Conservation (phyloP, 2,888 invertebrate genomes). For the Tricholauxania praeusta region DNA sequence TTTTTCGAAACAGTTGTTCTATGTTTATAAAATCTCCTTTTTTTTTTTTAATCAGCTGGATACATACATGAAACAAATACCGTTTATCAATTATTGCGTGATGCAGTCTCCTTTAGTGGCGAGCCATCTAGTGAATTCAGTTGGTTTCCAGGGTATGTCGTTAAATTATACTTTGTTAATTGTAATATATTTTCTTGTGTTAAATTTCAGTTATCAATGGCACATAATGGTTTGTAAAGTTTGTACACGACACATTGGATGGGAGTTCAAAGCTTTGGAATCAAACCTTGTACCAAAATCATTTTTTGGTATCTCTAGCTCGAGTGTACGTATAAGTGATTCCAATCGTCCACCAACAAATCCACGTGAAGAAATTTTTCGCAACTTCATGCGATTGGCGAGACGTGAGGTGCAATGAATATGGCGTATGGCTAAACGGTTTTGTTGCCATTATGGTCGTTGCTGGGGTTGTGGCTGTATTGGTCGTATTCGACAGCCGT, state of each 20-base stretch:
- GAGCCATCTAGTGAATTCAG: constrained; percentile 79
- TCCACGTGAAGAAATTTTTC: constrained; percentile 54
- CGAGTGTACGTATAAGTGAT: constrained; percentile 68
- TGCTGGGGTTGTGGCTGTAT: constrained; percentile 40
- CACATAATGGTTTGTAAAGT: constrained; percentile 77
- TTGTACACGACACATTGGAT: constrained; percentile 81
- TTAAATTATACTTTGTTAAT: constrained; percentile 17
- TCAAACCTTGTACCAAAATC: constrained; percentile 74
- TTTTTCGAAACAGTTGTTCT: too few species aligned
- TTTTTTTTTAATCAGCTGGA: constrained; percentile 69
- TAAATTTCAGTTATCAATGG: constrained; percentile 79
- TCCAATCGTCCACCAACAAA: constrained; percentile 48
- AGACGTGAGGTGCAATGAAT: constrained; percentile 56
- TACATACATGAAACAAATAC: constrained; percentile 86
- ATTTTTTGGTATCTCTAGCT: constrained; percentile 80
- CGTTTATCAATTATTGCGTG: constrained; percentile 70
- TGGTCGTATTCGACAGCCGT: constrained; percentile 31
- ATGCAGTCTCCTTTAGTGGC: constrained; percentile 69
- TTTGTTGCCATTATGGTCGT: constrained; percentile 48
- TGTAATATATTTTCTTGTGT: background rate
- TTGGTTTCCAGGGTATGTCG: constrained; percentile 81
- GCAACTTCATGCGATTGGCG: constrained; percentile 56
- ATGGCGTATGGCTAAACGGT: constrained; percentile 56
- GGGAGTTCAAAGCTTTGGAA: constrained; percentile 80
- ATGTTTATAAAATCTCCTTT: background rate